Evolutionary conservation across 2,113 vertebrate genomes (phyloP).

Genomic region (Tachysurus vachellii): DNA sequence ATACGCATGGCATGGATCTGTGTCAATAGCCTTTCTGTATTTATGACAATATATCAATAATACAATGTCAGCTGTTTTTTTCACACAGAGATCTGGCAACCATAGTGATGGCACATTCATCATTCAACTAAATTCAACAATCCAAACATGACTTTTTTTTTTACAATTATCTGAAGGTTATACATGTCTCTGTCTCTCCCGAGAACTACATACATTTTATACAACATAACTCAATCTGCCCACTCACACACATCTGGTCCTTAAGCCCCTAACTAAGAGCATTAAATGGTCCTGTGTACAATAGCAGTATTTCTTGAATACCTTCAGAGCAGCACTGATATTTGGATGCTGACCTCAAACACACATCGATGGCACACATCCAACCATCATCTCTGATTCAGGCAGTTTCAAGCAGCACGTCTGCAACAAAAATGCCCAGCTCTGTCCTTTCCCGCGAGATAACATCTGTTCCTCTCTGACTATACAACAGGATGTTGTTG

Average conservation of each 20-base stretch:
- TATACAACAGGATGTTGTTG: neutral
- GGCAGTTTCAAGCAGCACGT: slow-evolving; percentile 30
- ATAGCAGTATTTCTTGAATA: slow-evolving; percentile 35
- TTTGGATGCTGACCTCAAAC: slow-evolving; percentile 43
- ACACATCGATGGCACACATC: slow-evolving; percentile 35
- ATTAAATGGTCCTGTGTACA: slow-evolving; percentile 15
- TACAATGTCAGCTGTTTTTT: neutral
- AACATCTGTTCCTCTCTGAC: slow-evolving; percentile 14
- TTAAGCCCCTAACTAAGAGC: slow-evolving; percentile 4
- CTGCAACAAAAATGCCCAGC: slow-evolving; percentile 4
- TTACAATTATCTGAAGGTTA: neutral
- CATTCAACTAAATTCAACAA: neutral
- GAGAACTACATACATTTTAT: neutral
- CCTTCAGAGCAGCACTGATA: slow-evolving; percentile 43
- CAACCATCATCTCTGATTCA: slow-evolving; percentile 33
- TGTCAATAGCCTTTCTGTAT: neutral
- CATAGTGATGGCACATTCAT: neutral
- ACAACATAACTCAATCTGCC: neutral
- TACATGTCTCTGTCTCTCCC: neutral
- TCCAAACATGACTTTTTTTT: neutral
- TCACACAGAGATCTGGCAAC: neutral
- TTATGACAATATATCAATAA: neutral
- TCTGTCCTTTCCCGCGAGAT: neutral
- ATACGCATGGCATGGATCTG: neutral
- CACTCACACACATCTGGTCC: neutral